Evolutionary conservation across 2,888 invertebrate genomes (phyloP), one percentile per base, ranked within the genome.

Genomic region (Diarsia rubi): DNA sequence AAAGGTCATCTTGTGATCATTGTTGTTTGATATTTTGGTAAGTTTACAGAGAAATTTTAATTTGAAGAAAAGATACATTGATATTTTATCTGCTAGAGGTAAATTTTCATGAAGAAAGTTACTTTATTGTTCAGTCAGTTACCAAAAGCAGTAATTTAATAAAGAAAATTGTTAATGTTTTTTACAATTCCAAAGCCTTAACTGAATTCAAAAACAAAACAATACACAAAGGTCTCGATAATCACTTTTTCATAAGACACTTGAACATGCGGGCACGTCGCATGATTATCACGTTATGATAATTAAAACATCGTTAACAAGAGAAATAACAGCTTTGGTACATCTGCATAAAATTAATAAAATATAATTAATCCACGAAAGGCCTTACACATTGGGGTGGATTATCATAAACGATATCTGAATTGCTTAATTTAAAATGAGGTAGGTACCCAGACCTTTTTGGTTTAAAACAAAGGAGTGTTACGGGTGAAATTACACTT

Each of bases 391-490:
- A 82, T 84, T 85, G 80, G 76, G 80, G 74, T 64, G 85, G 84
- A 88, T 89, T 88, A 90, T 89, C 88, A 85, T 88, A 87, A 90
- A 84, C 87, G 88, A 86, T 90, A 89, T 89, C 90, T 85, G 87
- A 90, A 90, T 90, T 91, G 88, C 88, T 90, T 91, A 88, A 91
- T 91, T 91, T 85, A 81, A 85, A 91, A 86, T 83, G 82, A 86
- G 81, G 78, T 86, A 78, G 64, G 68, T 83, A 37, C 66, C 72
- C 82, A 78, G 81, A 81, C 73, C 78, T 75, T 81, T 79, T 59
- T 63, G 84, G 87, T 65, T n/a, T 63, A 88, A 84, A 75, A 70
- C 73, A 79, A 47, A 64, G 69, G 83, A 78, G 66, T 12, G 27
- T 69, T 60, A 84, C 78, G 86, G 64, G n/a, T 1, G n/a, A 65